Percentiles rank a stretch among this genome's conserved stretches.
Conservation (phyloP, 1,140 invertebrate species). For the Paralvinella palmiformis region DNA sequence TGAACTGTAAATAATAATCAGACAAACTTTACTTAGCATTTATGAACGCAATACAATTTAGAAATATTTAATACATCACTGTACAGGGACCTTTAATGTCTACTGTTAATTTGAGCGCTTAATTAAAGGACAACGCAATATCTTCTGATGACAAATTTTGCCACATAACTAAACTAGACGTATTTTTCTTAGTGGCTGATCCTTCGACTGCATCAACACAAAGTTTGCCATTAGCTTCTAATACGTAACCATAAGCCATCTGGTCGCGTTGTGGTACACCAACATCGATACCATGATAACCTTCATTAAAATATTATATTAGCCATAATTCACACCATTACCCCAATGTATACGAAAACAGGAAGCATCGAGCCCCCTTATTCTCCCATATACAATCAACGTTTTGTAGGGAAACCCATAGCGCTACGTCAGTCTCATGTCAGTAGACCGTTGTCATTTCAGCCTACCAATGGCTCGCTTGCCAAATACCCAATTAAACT, state of each 20-base stretch:
- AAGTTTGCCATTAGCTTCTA: not conserved
- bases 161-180: not conserved
- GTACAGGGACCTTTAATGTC: no score
- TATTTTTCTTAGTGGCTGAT: not conserved
- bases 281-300: not conserved
- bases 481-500: no score
- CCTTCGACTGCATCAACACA: not conserved
- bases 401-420: not conserved
- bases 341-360: not conserved
- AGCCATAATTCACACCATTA: constrained; percentile 8
- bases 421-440: constrained; percentile 8
- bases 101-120: no score
- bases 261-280: constrained; percentile 5
- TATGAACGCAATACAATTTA: no score
- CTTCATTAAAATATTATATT: constrained; percentile 6
- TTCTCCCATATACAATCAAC: constrained; percentile 6
- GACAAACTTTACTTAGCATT: no score
- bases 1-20: no score
- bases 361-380: constrained; percentile 5
- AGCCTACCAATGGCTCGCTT: constrained; percentile 10
- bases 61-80: no score
- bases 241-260: not conserved
- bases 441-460: not conserved
- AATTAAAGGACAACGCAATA: not conserved
- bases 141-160: not conserved